Evolutionary conservation across 2,113 vertebrate genomes (phyloP).

Genomic region (Pteronura brasiliensis): DNA sequence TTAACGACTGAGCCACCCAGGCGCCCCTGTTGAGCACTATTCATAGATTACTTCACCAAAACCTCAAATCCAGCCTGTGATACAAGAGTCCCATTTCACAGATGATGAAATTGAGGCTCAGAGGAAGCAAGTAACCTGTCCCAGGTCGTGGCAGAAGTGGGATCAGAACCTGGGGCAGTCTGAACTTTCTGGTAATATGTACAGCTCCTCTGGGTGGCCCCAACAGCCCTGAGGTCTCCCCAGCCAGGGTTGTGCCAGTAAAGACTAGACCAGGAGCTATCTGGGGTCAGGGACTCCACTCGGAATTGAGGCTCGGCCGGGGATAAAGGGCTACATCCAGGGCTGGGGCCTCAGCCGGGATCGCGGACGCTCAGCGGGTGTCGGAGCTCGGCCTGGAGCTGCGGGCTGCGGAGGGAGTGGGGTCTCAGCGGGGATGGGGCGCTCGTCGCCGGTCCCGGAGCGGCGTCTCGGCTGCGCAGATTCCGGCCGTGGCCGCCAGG

Average conservation of each 20-base stretch:
- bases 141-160: background rate
- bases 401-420: no score
- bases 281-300: background rate
- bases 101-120: background rate
- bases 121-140: background rate
- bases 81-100: background rate
- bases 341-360: background rate
- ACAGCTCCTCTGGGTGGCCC: background rate
- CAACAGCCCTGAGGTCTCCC: background rate
- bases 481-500: background rate
- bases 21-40: background rate
- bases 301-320: background rate
- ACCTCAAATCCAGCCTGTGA: background rate
- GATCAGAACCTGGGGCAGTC: background rate
- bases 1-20: background rate
- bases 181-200: background rate
- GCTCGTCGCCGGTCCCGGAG: no score
- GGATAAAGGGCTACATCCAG: background rate
- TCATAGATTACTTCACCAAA: background rate
- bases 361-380: background rate
- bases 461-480: no score
- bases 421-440: rapidly evolving
- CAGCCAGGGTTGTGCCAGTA: background rate
- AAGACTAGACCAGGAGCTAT: background rate
- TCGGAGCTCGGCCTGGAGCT: background rate